Conservation (phyloP, 2,888 invertebrate species). For the Lysandra coridon region DNA sequence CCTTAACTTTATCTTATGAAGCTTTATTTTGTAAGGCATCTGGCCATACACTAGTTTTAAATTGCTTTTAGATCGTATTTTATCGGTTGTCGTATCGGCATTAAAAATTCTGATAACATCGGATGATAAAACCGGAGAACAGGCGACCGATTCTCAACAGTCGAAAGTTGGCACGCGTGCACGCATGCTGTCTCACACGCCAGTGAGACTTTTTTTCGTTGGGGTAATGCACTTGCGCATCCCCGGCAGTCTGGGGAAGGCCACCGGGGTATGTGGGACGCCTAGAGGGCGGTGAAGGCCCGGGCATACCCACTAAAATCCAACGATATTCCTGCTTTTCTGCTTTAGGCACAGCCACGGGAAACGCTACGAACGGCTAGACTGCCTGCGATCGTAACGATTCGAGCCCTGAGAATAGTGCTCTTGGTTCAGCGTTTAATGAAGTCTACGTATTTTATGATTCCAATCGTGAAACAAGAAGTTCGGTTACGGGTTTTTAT, state of each 20-base stretch:
- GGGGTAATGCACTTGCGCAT: too few relatives aligned
- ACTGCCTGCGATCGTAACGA: too few relatives aligned
- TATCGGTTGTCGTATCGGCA: constrained; percentile 15
- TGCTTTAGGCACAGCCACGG: too few relatives aligned
- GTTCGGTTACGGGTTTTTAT: constrained; percentile 47
- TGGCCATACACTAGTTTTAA: background rate
- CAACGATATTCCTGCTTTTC: too few relatives aligned
- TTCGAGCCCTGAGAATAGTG: background rate
- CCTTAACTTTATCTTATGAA: background rate
- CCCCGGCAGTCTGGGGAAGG: too few relatives aligned
- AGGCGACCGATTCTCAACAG: background rate
- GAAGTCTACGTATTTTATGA: constrained; percentile 60
- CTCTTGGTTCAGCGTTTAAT: constrained; percentile 49
- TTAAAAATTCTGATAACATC: constrained; percentile 4
- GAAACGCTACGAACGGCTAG: too few relatives aligned
- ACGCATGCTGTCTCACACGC: background rate
- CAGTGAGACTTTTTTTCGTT: too few relatives aligned
- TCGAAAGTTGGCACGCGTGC: background rate
- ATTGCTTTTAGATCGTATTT: background rate
- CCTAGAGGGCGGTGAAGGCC: too few relatives aligned
- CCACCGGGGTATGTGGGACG: too few relatives aligned
- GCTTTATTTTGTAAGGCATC: background rate
- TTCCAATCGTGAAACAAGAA: constrained; percentile 56
- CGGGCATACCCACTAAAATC: too few relatives aligned
- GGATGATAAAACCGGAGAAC: background rate